phyloP scores from a whole-genome alignment of 2,888 invertebrate species.

The Boloria selene region DNA sequence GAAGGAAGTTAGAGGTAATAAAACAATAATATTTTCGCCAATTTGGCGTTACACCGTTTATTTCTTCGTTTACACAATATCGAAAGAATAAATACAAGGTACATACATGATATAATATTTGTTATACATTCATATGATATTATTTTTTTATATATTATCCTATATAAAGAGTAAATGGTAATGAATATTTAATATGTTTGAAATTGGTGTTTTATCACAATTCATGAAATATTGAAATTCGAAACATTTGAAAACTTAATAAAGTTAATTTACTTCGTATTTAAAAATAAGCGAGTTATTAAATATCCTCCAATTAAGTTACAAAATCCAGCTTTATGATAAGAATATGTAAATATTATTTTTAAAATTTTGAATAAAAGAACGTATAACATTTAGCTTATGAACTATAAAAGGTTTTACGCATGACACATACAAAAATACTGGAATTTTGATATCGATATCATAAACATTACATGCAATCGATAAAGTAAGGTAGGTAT shows the following conservation, averaged over 20 bases:
- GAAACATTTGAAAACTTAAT: background rate
- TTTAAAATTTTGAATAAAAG: background rate
- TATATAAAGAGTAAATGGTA: conserved; percentile 27
- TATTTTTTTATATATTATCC: conserved; percentile 20
- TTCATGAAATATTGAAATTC: background rate
- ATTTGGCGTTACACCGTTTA: conserved; percentile 64
- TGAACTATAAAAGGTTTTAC: conserved; percentile 3
- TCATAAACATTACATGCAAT: conserved; percentile 2
- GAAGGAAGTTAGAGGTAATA: conserved; percentile 27
- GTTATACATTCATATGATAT: conserved; percentile 42
- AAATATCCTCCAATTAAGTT: background rate
- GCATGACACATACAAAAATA: conserved; percentile 18
- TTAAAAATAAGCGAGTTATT: too few species aligned
- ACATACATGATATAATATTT: conserved; percentile 45
- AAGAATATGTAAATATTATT: background rate
- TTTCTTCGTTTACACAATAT: conserved; percentile 66
- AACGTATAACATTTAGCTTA: background rate
- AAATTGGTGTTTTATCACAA: conserved; percentile 31
- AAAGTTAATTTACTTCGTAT: background rate
- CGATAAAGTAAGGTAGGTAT: background rate
- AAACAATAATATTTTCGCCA: conserved; percentile 47
- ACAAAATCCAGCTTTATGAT: background rate
- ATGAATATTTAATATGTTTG: conserved; percentile 24
- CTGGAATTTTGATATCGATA: conserved; percentile 12
- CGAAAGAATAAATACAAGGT: conserved; percentile 57